Evolutionary conservation across 2,113 vertebrate species (phyloP), one percentile per base, ranked within the genome.

Genomic region (Rhizomys pruinosus): DNA sequence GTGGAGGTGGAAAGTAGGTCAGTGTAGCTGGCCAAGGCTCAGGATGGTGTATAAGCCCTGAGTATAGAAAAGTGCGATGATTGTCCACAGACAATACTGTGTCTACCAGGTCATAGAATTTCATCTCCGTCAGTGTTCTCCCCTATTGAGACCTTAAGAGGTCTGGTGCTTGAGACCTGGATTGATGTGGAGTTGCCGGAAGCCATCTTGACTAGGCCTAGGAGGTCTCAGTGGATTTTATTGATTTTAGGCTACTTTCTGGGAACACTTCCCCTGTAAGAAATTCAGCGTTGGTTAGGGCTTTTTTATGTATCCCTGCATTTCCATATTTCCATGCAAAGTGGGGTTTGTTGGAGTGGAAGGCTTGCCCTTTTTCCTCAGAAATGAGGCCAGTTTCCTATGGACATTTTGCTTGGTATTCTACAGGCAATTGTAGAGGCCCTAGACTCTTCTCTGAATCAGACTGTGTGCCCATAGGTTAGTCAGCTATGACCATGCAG

Each of bases 401-500:
- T 57, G 82, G 64, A 42, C 84, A 42, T 94, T 95, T 93, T 93
- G 90, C 68, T 93, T 96, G 22, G 72, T 87, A 42, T 91, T 64
- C 37, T 90, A 34, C 52, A 91, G 87, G 89, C 71, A 92, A 55
- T 90, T 94, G 95, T 90, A 90, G 61, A 89, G 61, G 87, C 63
- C 57, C 79, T 93, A 95, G 85, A 93, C 94, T 93, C 86, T 93
- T 94, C 84, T 96, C 86, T 77, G 94, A 94, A 94, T 93, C 87
- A 90, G 95, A 88, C 69, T 95, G 84, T 94, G 86, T 89, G 82
- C 93, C 92, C 94, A 92, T 95, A 97, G 96, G 96, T 97, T 97
- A 96, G 96, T 97, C 95, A 96, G 94, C 96, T 97, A 96, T 97
- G 96, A 96, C 96, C 96, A 95, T 96, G 96, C 96, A 97, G 88